Evolutionary conservation across 2,797 vertebrate species (phyloP), one percentile per base, ranked within the genome.

Genomic region (Antennarius maculatus): DNA sequence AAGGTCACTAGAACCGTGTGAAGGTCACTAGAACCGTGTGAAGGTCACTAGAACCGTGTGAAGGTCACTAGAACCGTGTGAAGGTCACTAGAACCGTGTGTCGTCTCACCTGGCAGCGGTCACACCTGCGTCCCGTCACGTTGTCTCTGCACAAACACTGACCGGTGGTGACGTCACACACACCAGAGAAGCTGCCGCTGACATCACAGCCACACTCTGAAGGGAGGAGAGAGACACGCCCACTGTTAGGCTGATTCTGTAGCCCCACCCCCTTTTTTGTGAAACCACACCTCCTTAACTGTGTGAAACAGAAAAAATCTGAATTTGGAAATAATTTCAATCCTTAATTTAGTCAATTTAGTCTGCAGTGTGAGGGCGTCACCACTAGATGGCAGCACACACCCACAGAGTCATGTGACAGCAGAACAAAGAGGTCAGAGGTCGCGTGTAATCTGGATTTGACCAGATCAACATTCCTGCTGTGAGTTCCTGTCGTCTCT

Each of bases 141-240:
- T 95, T 92, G 18, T 90, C 27, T 80, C 89, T 94, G 84, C 97
- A 99, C 1, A 57, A 72, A 76, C 97, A 99, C 54, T 91, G 69
- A 0, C 96, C 97, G 3, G 94, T 95, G 17, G 91, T 88, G 61
- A 75, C 89, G 29, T 97, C 91, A 86, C 97, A 99, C 61, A 79
- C 12, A 1, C 52, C 84, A 9, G 94, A 95, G 65, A 90, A 37
- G 2, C 96, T 93, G 3, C 96, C 94, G 2, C 87, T 93, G 43
- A 74, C 61, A 3, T 96, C 91, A 86, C 97, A 99, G 15, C 71
- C 74, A 50, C 97, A 99, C 42, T 88, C 97, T 99, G 77, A 43
- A 74, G 39, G 39, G 54, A 54, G 14, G 23, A 34, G 28, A 23
- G 18, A 46, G 15, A 39, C 37, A 39, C 37, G 37, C 37, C 37